Percentiles rank a stretch among this genome's conserved stretches.
Evolutionary conservation across 1,140 invertebrate genomes (phyloP).

Genomic region (Catajapyx aquilonaris): DNA sequence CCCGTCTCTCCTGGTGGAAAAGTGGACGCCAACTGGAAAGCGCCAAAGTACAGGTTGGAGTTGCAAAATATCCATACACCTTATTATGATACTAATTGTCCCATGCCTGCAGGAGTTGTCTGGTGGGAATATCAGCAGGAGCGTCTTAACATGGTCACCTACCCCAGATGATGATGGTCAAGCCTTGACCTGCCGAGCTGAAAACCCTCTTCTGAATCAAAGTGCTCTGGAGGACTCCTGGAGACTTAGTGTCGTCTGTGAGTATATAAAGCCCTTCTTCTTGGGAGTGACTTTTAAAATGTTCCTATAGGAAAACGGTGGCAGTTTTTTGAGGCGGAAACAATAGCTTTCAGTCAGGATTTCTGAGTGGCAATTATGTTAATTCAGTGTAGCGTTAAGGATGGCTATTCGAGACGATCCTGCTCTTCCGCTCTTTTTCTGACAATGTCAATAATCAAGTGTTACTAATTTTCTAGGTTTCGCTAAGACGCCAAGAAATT

Average conservation of each 20-base stretch:
- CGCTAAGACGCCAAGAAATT: too few species aligned
- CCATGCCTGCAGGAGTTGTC: slow-evolving; percentile 5
- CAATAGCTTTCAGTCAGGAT: too few species aligned
- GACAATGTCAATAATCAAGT: too few species aligned
- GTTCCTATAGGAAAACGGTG: too few species aligned
- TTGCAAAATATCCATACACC: neutral
- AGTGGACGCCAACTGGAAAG: slow-evolving; percentile 51
- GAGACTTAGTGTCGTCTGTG: slow-evolving; percentile 21
- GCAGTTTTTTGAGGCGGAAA: too few species aligned
- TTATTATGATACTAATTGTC: neutral
- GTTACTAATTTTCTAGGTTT: too few species aligned
- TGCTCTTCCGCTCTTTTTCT: too few species aligned
- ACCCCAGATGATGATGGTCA: slow-evolving; percentile 19
- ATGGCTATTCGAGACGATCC: too few species aligned
- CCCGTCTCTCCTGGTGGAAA: slow-evolving; percentile 72
- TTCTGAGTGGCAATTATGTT: too few species aligned
- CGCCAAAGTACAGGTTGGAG: slow-evolving; percentile 31
- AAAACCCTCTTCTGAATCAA: slow-evolving; percentile 18
- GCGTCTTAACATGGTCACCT: slow-evolving; percentile 17
- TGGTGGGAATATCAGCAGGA: slow-evolving; percentile 18
- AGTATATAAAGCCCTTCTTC: too few species aligned
- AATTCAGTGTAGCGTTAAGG: too few species aligned
- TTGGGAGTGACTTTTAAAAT: too few species aligned
- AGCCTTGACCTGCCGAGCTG: slow-evolving; percentile 19
- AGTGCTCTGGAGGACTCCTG: slow-evolving; percentile 20